These are phyloP conservation scores for Micromussa lordhowensis DNA, from an alignment of 92 coral and sea anemone genomes.

Conservation along the genomic window DNA sequence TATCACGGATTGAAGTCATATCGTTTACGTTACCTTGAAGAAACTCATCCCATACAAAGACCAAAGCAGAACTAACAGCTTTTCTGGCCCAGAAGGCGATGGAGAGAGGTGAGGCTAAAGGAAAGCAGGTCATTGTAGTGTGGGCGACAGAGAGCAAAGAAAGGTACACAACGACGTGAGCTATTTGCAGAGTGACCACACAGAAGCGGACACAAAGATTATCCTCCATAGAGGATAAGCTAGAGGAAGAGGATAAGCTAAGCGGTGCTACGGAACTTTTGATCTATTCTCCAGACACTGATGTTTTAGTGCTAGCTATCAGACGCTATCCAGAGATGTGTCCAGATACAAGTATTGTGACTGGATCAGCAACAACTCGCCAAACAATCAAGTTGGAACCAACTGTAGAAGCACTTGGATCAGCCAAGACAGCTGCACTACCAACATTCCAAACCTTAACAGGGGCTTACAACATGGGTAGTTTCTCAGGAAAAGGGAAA, in stretches of 20 bases:
- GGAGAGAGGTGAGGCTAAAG: neutral
- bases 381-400: constrained; percentile 50
- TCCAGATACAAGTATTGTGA: constrained; percentile 41
- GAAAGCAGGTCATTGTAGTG: constrained; percentile 40
- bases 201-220: constrained; percentile 74
- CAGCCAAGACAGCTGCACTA: constrained; percentile 59
- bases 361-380: constrained; percentile 47
- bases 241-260: too few species aligned
- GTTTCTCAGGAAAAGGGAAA: constrained; percentile 31
- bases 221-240: constrained; percentile 63
- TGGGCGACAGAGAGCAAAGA: constrained; percentile 28
- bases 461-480: constrained; percentile 50
- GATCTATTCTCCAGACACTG: constrained; percentile 67
- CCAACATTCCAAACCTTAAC: constrained; percentile 60
- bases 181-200: too few species aligned
- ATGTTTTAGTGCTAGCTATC: constrained; percentile 51
- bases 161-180: constrained; percentile 56
- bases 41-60: too few species aligned
- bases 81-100: too few species aligned
- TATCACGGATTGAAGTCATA: too few species aligned
- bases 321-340: constrained; percentile 44
- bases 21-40: too few species aligned
- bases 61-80: too few species aligned
- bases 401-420: constrained; percentile 59
- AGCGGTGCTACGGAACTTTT: constrained; percentile 51